Evolutionary conservation across 2,113 vertebrate genomes (phyloP).

Genomic region (Trogon melanurus): DNA sequence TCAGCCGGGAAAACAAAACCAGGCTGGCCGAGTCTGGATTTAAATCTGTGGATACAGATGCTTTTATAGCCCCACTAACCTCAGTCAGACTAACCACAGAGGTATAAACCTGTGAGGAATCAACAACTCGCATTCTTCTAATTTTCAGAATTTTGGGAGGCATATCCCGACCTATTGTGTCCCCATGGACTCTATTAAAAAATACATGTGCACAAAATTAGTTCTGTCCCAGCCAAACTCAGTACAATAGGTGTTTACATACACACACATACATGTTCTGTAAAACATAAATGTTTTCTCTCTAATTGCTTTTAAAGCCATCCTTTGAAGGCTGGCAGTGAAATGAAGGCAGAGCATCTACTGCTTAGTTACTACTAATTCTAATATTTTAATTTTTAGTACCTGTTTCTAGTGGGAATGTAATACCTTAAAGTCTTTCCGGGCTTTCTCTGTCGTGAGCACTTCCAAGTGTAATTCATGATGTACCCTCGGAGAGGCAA

Average conservation of each 20-base stretch:
- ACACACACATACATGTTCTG: not conserved
- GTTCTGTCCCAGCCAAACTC: not conserved
- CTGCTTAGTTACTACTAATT: not conserved
- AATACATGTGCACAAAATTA: not conserved
- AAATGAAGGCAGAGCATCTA: not conserved
- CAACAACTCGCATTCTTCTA: fast-evolving
- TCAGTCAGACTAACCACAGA: not conserved
- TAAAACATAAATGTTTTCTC: not conserved
- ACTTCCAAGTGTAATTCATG: not conserved
- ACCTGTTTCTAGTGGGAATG: not conserved
- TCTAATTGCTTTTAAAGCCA: not conserved
- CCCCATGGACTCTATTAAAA: not conserved
- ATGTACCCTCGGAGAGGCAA: not conserved
- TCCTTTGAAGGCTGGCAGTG: not conserved
- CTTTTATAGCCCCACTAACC: not conserved
- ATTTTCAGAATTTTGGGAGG: not conserved
- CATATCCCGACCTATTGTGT: not conserved
- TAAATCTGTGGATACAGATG: not conserved
- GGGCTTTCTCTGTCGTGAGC: not conserved
- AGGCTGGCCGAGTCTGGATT: not conserved
- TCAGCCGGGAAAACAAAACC: not conserved
- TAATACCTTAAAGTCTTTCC: not conserved
- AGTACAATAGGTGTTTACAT: not conserved
- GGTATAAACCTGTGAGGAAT: not conserved
- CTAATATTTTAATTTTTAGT: not conserved